Evolutionary conservation across 2,888 invertebrate species (phyloP).

Genomic region (Holacanthella duospinosa): DNA sequence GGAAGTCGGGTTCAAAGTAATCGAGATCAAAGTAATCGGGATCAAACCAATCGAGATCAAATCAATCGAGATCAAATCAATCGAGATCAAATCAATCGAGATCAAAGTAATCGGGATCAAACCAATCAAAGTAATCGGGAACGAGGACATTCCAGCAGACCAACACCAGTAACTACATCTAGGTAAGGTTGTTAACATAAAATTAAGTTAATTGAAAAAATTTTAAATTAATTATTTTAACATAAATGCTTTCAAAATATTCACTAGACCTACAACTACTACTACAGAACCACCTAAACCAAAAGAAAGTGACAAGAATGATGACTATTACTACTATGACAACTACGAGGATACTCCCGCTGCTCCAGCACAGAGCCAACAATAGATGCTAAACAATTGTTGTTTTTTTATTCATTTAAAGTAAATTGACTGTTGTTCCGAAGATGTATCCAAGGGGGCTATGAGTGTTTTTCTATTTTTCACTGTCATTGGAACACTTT

Average conservation of each 20-base stretch:
- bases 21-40: constrained; percentile 1
- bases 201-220: background rate
- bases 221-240: background rate
- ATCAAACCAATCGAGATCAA: background rate
- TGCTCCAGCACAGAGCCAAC: constrained; percentile 17
- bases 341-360: constrained; percentile 31
- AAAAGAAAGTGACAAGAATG: constrained; percentile 22
- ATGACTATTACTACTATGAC: constrained; percentile 37
- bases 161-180: background rate
- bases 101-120: background rate
- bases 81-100: constrained; percentile 9
- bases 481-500: too few species aligned
- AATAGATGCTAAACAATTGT: constrained; percentile 5
- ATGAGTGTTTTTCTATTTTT: too few species aligned
- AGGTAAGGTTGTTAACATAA: background rate
- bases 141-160: too few species aligned
- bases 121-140: background rate
- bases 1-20: constrained; percentile 10
- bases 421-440: background rate
- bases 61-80: too few species aligned
- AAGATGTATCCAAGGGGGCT: too few species aligned
- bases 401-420: background rate
- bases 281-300: constrained; percentile 21
- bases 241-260: too few species aligned
- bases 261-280: constrained; percentile 11